phyloP scores from a whole-genome alignment of 1,140 invertebrate genomes.

The Temnothorax nylanderi region DNA sequence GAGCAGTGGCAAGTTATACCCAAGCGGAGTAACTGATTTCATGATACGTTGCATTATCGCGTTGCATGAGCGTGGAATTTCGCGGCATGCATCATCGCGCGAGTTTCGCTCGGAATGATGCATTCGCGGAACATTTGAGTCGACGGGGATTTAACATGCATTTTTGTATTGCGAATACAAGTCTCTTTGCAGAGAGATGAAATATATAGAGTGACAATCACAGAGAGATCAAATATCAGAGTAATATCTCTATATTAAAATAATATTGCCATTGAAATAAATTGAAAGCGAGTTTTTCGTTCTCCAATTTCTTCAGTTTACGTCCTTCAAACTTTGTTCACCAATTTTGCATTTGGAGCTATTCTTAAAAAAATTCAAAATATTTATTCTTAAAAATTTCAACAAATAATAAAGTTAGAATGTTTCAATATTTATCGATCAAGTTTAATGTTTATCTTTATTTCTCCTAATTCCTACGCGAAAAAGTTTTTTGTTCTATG shows the following conservation, averaged over 20 bases:
- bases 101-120: not conserved
- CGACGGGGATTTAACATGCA: not conserved
- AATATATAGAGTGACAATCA: not conserved
- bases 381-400: not conserved
- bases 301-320: not conserved
- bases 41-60: slow-evolving; percentile 18
- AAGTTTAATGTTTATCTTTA: not conserved
- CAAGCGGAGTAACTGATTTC: slow-evolving; percentile 21
- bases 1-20: not conserved
- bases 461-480: not conserved
- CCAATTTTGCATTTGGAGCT: too few species aligned
- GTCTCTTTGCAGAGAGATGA: not conserved
- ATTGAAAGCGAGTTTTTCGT: not conserved
- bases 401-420: not conserved
- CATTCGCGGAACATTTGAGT: not conserved
- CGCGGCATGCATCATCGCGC: not conserved
- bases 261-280: not conserved
- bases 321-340: not conserved
- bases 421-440: not conserved
- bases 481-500: not conserved
- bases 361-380: too few species aligned
- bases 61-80: not conserved
- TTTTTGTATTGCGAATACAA: not conserved
- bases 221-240: not conserved
- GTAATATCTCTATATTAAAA: not conserved